Percentiles rank a stretch among this genome's conserved stretches.
phyloP scores from a whole-genome alignment of 1,140 invertebrate species.

The Penaeus indicus region DNA sequence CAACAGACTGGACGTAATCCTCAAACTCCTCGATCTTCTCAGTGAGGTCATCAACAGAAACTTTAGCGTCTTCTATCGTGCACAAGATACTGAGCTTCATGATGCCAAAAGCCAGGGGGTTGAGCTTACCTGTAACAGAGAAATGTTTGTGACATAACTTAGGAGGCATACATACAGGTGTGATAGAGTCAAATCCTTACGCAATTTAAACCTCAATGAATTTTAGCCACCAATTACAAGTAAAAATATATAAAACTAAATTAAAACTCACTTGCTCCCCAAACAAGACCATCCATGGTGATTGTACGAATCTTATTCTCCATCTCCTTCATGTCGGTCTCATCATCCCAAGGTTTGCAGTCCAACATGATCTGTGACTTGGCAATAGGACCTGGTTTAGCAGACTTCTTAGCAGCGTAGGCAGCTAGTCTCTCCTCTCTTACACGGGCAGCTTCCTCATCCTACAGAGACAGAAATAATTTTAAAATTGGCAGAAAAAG shows the following conservation, averaged over 20 bases:
- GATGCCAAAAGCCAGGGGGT: conserved; percentile 95
- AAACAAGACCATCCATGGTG: conserved; percentile 87
- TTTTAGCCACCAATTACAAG: not conserved
- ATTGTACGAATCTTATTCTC: conserved; percentile 87
- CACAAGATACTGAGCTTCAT: conserved; percentile 94
- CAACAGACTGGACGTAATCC: conserved; percentile 80
- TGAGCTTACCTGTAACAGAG: conserved; percentile 81
- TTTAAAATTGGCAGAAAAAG: not conserved
- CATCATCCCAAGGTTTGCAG: conserved; percentile 98
- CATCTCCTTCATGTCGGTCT: conserved; percentile 91
- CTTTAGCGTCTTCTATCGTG: conserved; percentile 96
- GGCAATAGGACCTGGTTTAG: conserved; percentile 90
- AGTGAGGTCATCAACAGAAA: conserved; percentile 87
- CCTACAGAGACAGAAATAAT: conserved; percentile 70
- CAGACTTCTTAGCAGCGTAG: conserved; percentile 93
- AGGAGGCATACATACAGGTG: not conserved
- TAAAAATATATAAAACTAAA: conserved; percentile 41
- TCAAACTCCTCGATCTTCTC: conserved; percentile 89
- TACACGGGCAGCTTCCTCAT: conserved; percentile 82
- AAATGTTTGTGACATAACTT: conserved; percentile 61
- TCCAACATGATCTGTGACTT: conserved; percentile 96
- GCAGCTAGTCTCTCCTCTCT: conserved; percentile 87
- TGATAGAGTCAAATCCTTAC: not conserved
- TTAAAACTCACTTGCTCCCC: conserved; percentile 86
- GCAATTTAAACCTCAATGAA: not conserved